A percentile compares a stretch with the other conserved stretches of the same genome.
Conservation (phyloP, 2,113 vertebrate species). For the Rhegmatorhina hoffmannsi region DNA sequence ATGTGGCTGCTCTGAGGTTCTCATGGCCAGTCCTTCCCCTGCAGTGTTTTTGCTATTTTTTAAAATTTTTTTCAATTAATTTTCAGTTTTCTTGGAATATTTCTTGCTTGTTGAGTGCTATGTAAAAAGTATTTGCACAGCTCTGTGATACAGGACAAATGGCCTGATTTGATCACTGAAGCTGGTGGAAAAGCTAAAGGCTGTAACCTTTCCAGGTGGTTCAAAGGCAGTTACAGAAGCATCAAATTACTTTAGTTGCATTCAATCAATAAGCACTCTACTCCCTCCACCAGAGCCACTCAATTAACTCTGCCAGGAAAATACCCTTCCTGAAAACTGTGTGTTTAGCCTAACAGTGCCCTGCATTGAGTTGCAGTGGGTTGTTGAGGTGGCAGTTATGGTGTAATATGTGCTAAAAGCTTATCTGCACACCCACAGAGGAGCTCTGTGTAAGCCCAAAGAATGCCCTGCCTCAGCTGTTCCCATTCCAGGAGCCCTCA, state of each 20-base stretch:
- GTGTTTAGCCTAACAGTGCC: background rate
- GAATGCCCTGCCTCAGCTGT: background rate
- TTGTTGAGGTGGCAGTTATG: background rate
- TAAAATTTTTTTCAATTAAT: background rate
- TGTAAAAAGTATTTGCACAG: background rate
- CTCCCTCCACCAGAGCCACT: background rate
- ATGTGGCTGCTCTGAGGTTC: background rate
- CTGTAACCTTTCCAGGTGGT: background rate
- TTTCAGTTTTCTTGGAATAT: background rate
- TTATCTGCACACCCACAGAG: background rate
- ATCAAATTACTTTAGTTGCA: background rate
- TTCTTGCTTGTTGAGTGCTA: background rate
- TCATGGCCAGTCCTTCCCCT: background rate
- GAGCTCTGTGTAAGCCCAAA: background rate
- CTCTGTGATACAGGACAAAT: background rate
- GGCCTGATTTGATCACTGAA: background rate
- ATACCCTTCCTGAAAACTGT: background rate
- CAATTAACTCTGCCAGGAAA: background rate
- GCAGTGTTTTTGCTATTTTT: background rate
- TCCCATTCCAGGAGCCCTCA: background rate
- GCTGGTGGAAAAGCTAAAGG: background rate
- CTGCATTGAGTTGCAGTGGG: background rate
- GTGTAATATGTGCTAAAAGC: background rate
- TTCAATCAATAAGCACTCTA: background rate
- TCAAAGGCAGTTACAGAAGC: background rate